Evolutionary conservation across 2,797 vertebrate species (phyloP), one percentile per base, ranked within the genome.

Genomic region (Falco rusticolus): DNA sequence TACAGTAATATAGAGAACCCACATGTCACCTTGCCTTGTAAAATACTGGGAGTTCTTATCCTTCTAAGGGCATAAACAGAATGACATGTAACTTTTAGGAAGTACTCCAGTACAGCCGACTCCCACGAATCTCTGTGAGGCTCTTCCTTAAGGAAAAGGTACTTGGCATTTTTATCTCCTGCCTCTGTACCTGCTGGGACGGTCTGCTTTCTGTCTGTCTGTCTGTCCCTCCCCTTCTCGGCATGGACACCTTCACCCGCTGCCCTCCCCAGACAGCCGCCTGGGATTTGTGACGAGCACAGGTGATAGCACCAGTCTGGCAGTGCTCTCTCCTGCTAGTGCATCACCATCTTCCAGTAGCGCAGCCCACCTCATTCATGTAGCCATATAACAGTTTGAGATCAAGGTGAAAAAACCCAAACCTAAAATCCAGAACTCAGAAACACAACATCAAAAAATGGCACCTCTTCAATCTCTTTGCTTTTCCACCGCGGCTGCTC

Each of bases 51-150:
- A 66, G 53, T 28, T 43, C 45, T 75, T 31, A 29, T 8, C 22
- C 28, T 33, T 19, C 47, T 29, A 2, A 3, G 25, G n/a, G 11
- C 15, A 13, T 41, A 41, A 47, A 24, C 7, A 7, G 78, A 54
- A 41, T 0, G 7, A 70, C 3, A 17, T 0, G 4, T 7, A 24
- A 5, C 16, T 45, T 63, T 57, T 59, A 45, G 63, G 48, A 43
- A 6, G 34, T 13, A 8, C 41, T 61, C 13, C 0, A 2, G 12
- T 16, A 43, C 64, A 33, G 20, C 53, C 13, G 28, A 61, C 26
- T 37, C 20, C n/a, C 21, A 7, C 6, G 33, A 4, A 17, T 28
- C 33, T 70, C 31, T n/a, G 43, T 12, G 28, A 71, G 48, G 41
- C 60, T 39, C 31, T 39, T 47, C 69, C 69, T 57, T 33, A 61